Base-by-base conservation (phyloP, 1,140 invertebrate species). In the Lordiphosa stackelbergi region DNA sequence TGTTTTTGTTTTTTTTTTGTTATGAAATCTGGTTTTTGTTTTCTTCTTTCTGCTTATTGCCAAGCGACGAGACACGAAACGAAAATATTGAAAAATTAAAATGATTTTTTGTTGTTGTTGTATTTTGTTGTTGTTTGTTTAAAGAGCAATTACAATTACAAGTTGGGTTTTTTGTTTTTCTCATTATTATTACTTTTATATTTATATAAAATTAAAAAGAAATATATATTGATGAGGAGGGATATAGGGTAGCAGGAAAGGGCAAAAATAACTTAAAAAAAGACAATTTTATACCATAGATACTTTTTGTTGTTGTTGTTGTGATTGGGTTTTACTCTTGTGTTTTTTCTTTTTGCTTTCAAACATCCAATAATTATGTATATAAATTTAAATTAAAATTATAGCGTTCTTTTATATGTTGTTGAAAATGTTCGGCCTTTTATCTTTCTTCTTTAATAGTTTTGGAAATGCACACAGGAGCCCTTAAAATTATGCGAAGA, bases 201-300 rank as follows among this genome's bases (percentile, higher is more conserved):
- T 81, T 84, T 81, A 84, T 81, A 84, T 77, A 81, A 84, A 77
- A 77, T 81, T 84, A 83, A 81, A 84, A 81, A 79, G 77, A 71
- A 83, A 64, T 69, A 75, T 75, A 81, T 83, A 83, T 81, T 83
- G 77, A 75, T 83, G 75, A 81, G 65, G 51, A 40, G 28, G 28
- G 7, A 31, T 31, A 16, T 8, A 41, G 40, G 12, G 13, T 24
- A 24, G 22, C 4, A 24, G 47, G 47, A 49, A 47, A 66, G 69
- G 73, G 70, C 66, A 78, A 84, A 79, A 72, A 75, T 70, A 74
- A 81, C 72, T 73, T 83, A 84, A 66, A 68, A 31, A 59, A 77
- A 66, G 78, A 75, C 64, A 83, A 64, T 81, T 77, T 69, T 79
- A 78, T 79, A 79, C 75, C 75, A 81, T 75, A 79, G 75, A 81